Evolutionary conservation across 1,140 invertebrate species (phyloP), one percentile per base, ranked within the genome.

Genomic region (Capitella teleta): DNA sequence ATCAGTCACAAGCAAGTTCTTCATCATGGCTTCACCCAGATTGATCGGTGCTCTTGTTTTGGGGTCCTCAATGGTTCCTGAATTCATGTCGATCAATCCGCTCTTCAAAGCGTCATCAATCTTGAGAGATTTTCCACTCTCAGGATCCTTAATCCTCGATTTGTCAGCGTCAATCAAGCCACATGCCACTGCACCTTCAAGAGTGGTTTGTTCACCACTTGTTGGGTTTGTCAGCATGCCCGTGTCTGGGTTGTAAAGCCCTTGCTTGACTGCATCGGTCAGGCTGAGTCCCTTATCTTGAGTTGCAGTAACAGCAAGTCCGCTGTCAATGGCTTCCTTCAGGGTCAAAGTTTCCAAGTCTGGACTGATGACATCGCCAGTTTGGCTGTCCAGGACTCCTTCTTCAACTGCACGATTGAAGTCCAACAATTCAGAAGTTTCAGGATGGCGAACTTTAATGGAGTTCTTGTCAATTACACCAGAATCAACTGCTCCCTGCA

Each of bases 11-110:
- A 51, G n/a, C 19, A 51, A 21, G 25, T 51, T 43, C 28, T 51
- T 26, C 49, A 83, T 76, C 44, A 92, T 84, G 8, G 87, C 87
- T 76, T 91, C 85, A 50, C 79, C 77, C 38, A 90, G 75, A 28
- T 78, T 83, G 34, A 92, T 70, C 57, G 78, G 75, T 49, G 72
- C 76, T 5, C 87, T 87, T 18, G 84, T 87, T 76, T 90, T 87
- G 6, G 38, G 26, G 40, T 51, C 41, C 10, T 19, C 24, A 14
- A 51, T 12, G n/a, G 18, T 42, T 25, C 49, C 49, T 24, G 5
- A 19, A 5, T 26, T 30, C 38, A 42, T 23, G 37, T 51, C 49
- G 16, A 68, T 57, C 19, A 68, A 49, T 23, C 65, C 65, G 50
- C 60, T 61, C 36, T 52, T 56, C 19, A 62, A 53, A 14, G 66